Conservation (phyloP, 2,797 vertebrate genomes). For the Rhincodon typus region DNA sequence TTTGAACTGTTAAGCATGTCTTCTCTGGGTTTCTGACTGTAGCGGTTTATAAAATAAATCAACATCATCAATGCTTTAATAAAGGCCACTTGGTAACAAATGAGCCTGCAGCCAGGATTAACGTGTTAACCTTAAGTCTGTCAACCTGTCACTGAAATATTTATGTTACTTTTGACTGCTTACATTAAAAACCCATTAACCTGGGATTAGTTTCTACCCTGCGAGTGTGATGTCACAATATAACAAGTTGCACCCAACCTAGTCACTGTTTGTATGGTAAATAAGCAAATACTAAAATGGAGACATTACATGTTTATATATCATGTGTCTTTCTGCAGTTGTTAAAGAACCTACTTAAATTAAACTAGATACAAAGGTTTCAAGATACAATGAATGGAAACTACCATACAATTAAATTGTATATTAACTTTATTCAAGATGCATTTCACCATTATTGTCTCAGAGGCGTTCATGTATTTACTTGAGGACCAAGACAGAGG, state of each 20-base stretch:
- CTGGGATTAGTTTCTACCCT: constrained; percentile 52
- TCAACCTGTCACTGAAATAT: constrained; percentile 62
- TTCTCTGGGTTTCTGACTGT: not conserved
- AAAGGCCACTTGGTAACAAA: constrained; percentile 48
- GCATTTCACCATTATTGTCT: not conserved
- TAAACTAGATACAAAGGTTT: not conserved
- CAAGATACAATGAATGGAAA: not conserved
- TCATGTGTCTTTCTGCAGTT: constrained; percentile 17
- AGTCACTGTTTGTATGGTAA: constrained; percentile 47
- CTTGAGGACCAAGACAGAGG: not conserved
- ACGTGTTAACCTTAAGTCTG: constrained; percentile 50
- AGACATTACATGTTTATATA: constrained; percentile 47
- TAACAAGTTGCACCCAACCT: constrained; percentile 47
- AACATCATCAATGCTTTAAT: constrained; percentile 38
- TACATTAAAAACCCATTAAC: constrained; percentile 61
- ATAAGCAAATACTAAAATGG: constrained; percentile 44
- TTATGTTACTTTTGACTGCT: constrained; percentile 56
- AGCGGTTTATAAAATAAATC: constrained; percentile 21
- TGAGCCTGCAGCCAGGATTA: constrained; percentile 58
- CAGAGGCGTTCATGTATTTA: not conserved
- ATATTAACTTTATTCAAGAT: not conserved
- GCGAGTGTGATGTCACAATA: constrained; percentile 18
- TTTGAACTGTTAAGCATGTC: not conserved
- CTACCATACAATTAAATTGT: not conserved
- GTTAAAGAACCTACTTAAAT: not conserved